These are phyloP conservation scores for Linnaemya tessellans DNA, from an alignment of 2,888 invertebrate species.

Conservation along the genomic window DNA sequence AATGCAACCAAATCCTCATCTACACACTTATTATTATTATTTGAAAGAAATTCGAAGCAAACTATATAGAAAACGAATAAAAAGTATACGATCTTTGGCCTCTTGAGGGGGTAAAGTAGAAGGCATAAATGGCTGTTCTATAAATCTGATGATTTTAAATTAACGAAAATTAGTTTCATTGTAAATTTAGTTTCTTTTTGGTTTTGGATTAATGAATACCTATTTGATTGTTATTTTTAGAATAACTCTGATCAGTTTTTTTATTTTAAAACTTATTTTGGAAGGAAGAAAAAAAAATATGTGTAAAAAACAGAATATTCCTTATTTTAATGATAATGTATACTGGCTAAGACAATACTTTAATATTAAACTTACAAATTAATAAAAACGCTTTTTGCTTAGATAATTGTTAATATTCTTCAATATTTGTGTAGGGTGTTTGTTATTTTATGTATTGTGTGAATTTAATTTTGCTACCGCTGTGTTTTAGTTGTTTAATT, in stretches of 20 bases:
- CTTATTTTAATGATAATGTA: slow-evolving; percentile 17
- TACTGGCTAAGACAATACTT: slow-evolving; percentile 63
- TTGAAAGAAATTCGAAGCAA: slow-evolving; percentile 49
- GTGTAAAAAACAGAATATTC: slow-evolving; percentile 29
- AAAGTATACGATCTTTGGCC: slow-evolving; percentile 68
- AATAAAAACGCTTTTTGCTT: slow-evolving; percentile 10
- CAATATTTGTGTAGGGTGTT: slow-evolving; percentile 13
- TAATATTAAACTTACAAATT: slow-evolving; percentile 51
- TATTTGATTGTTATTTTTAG: neutral
- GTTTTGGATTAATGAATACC: neutral
- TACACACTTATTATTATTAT: neutral
- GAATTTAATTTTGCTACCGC: slow-evolving; percentile 24
- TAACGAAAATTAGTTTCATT: neutral
- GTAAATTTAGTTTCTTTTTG: neutral
- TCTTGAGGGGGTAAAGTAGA: slow-evolving; percentile 48
- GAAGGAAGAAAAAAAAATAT: neutral
- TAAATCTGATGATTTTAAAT: neutral
- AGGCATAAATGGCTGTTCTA: slow-evolving; percentile 1
- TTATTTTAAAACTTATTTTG: slow-evolving; percentile 19
- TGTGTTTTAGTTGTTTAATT: slow-evolving; percentile 76
- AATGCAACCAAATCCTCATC: slow-evolving; percentile 25
- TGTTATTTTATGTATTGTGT: slow-evolving; percentile 51
- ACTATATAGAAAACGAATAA: slow-evolving; percentile 36
- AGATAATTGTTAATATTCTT: slow-evolving; percentile 39
- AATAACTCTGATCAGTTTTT: neutral